These are phyloP conservation scores for Ranitomeya imitator DNA, from an alignment of 2,113 vertebrate genomes.

Conservation along the genomic window DNA sequence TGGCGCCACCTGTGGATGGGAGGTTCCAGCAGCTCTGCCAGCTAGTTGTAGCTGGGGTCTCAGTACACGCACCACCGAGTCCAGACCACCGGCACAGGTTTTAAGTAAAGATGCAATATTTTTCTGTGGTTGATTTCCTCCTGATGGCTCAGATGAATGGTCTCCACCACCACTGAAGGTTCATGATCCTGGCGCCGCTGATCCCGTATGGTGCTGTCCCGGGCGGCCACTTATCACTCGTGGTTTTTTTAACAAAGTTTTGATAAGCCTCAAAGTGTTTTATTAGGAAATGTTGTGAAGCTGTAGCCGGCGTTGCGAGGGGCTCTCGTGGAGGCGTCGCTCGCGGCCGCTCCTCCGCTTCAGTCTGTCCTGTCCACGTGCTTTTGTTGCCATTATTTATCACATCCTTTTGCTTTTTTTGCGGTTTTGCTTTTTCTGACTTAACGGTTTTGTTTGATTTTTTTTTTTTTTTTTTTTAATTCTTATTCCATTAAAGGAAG, in stretches of 20 bases:
- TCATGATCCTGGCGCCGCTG: neutral
- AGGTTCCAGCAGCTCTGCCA: neutral
- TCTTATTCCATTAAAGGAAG: constrained; percentile 58
- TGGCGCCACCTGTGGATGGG: neutral
- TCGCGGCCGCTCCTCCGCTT: constrained; percentile 65
- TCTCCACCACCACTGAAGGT: neutral
- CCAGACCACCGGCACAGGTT: constrained; percentile 63
- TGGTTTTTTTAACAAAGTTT: constrained; percentile 84
- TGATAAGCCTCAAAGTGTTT: constrained; percentile 90
- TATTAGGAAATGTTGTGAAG: constrained; percentile 78
- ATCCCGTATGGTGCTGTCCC: constrained; percentile 32
- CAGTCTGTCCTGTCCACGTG: neutral
- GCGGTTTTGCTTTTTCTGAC: constrained; percentile 59
- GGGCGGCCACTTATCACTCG: constrained; percentile 58
- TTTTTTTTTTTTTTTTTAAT: constrained; percentile 35
- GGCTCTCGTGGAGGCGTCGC: constrained; percentile 69
- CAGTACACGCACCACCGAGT: no score
- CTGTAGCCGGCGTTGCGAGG: constrained; percentile 74
- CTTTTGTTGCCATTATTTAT: constrained; percentile 24
- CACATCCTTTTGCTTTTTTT: constrained; percentile 28
- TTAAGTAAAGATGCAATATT: constrained; percentile 73
- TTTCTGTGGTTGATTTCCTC: constrained; percentile 69
- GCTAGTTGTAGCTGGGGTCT: no score
- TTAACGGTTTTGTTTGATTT: constrained; percentile 63
- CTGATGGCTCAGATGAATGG: constrained; percentile 46